phyloP scores from a whole-genome alignment of 2,113 vertebrate species.

The Entomyzon cyanotis region DNA sequence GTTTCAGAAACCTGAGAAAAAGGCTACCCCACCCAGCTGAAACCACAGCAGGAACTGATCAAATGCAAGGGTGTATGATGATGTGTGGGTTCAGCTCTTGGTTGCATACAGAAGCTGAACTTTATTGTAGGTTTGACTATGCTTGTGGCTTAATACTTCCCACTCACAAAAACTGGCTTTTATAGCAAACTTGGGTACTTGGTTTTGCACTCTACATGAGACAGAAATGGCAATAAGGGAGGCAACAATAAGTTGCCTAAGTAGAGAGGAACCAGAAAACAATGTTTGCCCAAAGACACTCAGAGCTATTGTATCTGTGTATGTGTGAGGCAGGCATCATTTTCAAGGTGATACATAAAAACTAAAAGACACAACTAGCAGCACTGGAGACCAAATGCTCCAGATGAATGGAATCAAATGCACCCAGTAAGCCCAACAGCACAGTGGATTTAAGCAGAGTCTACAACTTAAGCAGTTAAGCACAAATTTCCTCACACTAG shows the following conservation, averaged over 20 bases:
- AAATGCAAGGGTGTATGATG: neutral
- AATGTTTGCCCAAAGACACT: neutral
- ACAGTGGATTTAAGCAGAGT: neutral
- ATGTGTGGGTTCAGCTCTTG: constrained; percentile 23
- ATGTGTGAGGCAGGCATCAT: neutral
- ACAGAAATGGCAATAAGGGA: neutral
- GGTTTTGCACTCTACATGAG: neutral
- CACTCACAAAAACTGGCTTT: neutral
- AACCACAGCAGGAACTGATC: constrained; percentile 63
- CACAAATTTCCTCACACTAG: neutral
- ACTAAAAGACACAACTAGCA: neutral
- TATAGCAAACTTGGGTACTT: neutral
- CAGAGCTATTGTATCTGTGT: neutral
- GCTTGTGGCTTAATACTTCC: neutral
- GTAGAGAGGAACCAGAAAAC: neutral
- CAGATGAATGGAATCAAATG: neutral
- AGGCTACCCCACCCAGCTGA: constrained; percentile 62
- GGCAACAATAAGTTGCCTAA: neutral
- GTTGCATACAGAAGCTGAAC: constrained; percentile 17
- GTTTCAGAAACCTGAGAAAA: constrained; percentile 14
- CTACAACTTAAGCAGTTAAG: neutral
- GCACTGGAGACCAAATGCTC: neutral
- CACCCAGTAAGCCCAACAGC: neutral
- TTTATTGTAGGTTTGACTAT: neutral
- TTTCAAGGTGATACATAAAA: neutral